These are phyloP conservation scores for Saccostrea glomerata DNA, from an alignment of 1,140 invertebrate genomes.

Conservation along the genomic window DNA sequence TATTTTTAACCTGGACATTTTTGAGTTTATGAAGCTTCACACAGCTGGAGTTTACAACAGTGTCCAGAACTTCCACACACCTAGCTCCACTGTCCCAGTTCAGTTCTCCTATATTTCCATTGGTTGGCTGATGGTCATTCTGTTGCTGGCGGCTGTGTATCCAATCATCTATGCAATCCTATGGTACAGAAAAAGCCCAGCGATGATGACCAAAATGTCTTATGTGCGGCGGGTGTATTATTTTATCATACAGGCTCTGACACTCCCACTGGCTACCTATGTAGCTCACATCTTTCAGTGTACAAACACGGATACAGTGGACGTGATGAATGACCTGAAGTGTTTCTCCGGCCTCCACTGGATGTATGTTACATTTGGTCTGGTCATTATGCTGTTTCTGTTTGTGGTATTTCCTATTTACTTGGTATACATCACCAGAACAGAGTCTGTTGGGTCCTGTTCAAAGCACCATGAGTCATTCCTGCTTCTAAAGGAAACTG, in stretches of 20 bases:
- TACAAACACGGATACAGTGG: conserved; percentile 62
- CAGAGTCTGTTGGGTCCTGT: conserved; percentile 68
- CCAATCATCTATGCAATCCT: conserved; percentile 61
- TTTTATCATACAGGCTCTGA: conserved; percentile 68
- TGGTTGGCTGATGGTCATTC: conserved; percentile 62
- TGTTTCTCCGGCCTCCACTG: conserved; percentile 71
- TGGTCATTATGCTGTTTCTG: conserved; percentile 61
- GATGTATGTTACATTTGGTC: conserved; percentile 66
- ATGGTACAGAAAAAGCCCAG: conserved; percentile 58
- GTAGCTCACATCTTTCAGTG: conserved; percentile 73
- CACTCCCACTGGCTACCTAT: conserved; percentile 69
- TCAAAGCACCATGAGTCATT: conserved; percentile 71
- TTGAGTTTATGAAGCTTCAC: conserved; percentile 74
- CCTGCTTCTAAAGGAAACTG: conserved; percentile 75
- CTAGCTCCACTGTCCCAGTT: conserved; percentile 64
- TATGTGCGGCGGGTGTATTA: conserved; percentile 65
- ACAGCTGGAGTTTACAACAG: conserved; percentile 64
- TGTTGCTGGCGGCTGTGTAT: conserved; percentile 56
- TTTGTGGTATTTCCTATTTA: conserved; percentile 71
- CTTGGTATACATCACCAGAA: conserved; percentile 68
- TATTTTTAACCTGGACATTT: conserved; percentile 72
- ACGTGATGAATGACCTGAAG: conserved; percentile 67
- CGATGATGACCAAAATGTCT: conserved; percentile 65
- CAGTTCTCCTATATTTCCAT: conserved; percentile 65
- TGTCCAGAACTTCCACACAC: conserved; percentile 67